phyloP scores from a whole-genome alignment of 1,140 invertebrate species.

The Scaptodrosophila lebanonensis region DNA sequence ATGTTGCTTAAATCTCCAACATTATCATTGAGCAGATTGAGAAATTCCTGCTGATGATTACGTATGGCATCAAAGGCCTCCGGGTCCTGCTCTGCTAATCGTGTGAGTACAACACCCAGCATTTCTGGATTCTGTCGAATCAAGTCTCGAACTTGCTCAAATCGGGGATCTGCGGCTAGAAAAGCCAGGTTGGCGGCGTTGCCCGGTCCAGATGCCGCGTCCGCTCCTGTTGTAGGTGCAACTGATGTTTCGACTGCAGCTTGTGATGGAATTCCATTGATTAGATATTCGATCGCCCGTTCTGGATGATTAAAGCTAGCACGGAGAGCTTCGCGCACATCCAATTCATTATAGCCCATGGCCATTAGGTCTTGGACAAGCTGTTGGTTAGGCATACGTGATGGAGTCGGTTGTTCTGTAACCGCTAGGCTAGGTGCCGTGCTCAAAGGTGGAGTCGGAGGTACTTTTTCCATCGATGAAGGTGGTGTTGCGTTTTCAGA shows the following conservation, averaged over 20 bases:
- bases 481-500: neutral
- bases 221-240: neutral
- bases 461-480: constrained; percentile 1
- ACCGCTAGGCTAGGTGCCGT: neutral
- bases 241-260: no score
- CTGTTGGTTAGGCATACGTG: constrained; percentile 30
- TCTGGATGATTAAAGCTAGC: constrained; percentile 74
- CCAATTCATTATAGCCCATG: constrained; percentile 59
- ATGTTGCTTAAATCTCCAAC: neutral
- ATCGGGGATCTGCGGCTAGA: constrained; percentile 29
- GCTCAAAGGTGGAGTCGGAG: constrained; percentile 2
- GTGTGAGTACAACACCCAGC: constrained; percentile 30
- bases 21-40: constrained; percentile 28
- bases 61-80: constrained; percentile 33
- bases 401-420: constrained; percentile 1
- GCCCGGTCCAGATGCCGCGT: neutral
- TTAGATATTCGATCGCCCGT: constrained; percentile 63
- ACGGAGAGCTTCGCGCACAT: constrained; percentile 54
- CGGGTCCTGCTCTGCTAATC: constrained; percentile 43
- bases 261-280: constrained; percentile 42
- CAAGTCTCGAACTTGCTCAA: constrained; percentile 41
- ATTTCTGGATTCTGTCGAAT: constrained; percentile 48
- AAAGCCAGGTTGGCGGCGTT: constrained; percentile 6
- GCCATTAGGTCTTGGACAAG: constrained; percentile 43
- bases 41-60: constrained; percentile 46